Base-by-base conservation (phyloP, 2,888 invertebrate species). In the Ornithoptera priamus region DNA sequence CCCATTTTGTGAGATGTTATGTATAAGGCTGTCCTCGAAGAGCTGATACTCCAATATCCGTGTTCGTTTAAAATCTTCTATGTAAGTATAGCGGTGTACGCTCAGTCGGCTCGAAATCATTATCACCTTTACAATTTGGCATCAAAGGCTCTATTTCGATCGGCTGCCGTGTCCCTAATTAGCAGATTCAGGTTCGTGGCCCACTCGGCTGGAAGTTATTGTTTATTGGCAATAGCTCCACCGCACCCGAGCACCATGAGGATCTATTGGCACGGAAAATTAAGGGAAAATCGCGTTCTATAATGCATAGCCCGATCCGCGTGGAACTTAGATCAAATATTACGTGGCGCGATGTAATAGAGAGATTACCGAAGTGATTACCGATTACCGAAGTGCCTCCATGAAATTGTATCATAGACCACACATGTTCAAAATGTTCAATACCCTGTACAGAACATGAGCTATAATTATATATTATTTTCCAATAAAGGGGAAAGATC, bases 181-280 rank as follows among this genome's bases (percentile, higher is more conserved):
- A 92, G 89, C 89, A 84, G 84, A 85, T 85, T 82, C 86, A 84
- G 86, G 85, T 84, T 85, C 85, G 80, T 73, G 75, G 78, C 72
- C 79, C 85, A 79, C 77, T 84, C 88, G 79, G 72, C 82, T 82
- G 91, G 90, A 92, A 92, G 87, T 89, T 87, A 92, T 92, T 92
- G 92, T 89, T 91, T 92, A 92, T 91, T 90, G 90, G 88, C 85
- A 87, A 85, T 86, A 87, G 85, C 88, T 85, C 77, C 81, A 77
- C 80, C 82, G 81, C 76, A 79, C 78, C 77, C 79, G 77, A 79
- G 81, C 79, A 79, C 81, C 80, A 79, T 76, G 77, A 73, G 76
- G 79, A 78, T 36, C 80, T 81, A 86, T 76, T 86, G 88, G 89
- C 81, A 87, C 81, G 92, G 92, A 92, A 92, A 91, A 91, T 91